Base-by-base conservation (phyloP, 2,888 invertebrate genomes). In the Acronicta aceris region DNA sequence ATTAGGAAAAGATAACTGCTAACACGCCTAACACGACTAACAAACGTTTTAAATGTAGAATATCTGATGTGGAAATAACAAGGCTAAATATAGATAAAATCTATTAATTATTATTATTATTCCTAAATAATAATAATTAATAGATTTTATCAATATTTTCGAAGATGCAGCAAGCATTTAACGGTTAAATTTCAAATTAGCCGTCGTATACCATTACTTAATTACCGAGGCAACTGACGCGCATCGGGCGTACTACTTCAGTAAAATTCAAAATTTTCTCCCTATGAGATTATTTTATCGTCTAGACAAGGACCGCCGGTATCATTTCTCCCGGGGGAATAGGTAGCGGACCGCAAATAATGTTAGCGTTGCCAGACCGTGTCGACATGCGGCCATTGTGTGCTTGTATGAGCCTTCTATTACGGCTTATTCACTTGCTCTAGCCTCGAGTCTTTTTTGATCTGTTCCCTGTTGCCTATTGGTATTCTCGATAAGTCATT, bases 281-380 rank as follows among this genome's bases (percentile, higher is more conserved):
- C 38, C 51, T 57, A 27, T 59, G 51, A 60, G 52, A 30, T 74
- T 82, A 81, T 82, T 83, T 81, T 68, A 83, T 84, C 71, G 90
- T 90, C 90, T 90, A 91, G 90, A 90, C 90, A 71, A 82, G 87
- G 85, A 87, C 87, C 85, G 81, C 80, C 71, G 74, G 84, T 84
- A 81, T 88, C 83, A 76, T 84, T 80, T 85, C 87, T 84, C 89
- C 70, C 79, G 74, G 85, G 88, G 86, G 88, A 82, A 85, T 88
- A 86, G 83, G 87, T 89, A 88, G 89, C 86, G 85, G 87, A 88
- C 89, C 89, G 91, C 91, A 92, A 92, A 92, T 89, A 84, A 86
- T 89, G 85, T 90, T 90, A 88, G 85, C 82, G 81, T 76, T 81
- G 86, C 78, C 84, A 86, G 91, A 92, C 89, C 91, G 90, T 91